Conservation (phyloP, 2,888 invertebrate species). For the Teleiodes luculella region DNA sequence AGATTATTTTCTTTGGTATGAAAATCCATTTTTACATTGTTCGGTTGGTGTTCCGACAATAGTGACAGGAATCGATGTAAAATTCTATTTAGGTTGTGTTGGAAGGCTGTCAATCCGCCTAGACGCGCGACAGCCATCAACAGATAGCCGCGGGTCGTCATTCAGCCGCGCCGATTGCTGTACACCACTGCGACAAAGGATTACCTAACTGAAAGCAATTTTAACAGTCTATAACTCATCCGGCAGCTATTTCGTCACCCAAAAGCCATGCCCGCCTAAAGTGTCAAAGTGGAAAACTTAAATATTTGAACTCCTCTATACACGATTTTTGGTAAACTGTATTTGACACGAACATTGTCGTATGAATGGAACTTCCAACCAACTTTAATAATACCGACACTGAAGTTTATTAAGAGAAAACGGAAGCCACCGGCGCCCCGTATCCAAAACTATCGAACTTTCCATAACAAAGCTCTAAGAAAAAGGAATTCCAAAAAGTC, state of each 20-base stretch:
- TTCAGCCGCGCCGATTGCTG: conserved; percentile 32
- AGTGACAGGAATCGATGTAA: conserved; percentile 33
- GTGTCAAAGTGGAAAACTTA: conserved; percentile 24
- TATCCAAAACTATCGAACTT: conserved; percentile 63
- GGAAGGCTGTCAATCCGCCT: conserved; percentile 46
- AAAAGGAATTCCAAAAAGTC: conserved; percentile 66
- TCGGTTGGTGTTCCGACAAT: conserved; percentile 1
- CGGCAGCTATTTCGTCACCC: conserved; percentile 30
- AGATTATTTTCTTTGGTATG: not conserved
- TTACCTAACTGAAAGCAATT: conserved; percentile 47
- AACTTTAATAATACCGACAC: conserved; percentile 37
- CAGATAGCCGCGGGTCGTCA: conserved; percentile 47
- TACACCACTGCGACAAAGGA: conserved; percentile 47
- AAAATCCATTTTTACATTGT: not conserved
- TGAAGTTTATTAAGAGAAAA: conserved; percentile 47
- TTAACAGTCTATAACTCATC: conserved; percentile 47
- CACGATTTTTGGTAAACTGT: conserved; percentile 17
- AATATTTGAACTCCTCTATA: conserved; percentile 24
- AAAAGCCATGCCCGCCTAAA: conserved; percentile 12
- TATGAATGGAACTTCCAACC: conserved; percentile 28
- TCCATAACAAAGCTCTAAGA: conserved; percentile 54
- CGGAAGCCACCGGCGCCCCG: conserved; percentile 46
- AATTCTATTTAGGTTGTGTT: conserved; percentile 44
- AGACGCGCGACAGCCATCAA: conserved; percentile 50
- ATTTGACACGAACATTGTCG: conserved; percentile 32